Conservation (phyloP, 2,797 vertebrate genomes). For the Sebastes vulpes region DNA sequence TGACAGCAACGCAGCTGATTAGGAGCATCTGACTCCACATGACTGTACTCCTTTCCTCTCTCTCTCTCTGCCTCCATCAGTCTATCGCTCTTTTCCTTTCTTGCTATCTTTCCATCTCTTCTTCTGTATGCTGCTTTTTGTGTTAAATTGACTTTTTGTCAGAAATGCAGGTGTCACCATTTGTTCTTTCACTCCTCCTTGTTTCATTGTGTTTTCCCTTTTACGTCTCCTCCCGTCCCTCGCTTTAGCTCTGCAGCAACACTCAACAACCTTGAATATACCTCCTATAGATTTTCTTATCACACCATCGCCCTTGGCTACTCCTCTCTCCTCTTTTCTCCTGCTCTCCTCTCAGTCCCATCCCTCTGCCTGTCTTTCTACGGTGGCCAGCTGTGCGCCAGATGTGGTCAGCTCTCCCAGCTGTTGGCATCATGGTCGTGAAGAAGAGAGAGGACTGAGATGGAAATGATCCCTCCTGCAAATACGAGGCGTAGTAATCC, state of each 20-base stretch:
- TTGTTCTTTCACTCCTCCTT: background rate
- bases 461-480: conserved; percentile 10
- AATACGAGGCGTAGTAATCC: conserved; percentile 3
- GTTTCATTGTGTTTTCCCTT: background rate
- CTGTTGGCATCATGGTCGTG: conserved; percentile 51
- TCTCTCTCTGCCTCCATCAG: background rate
- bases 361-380: conserved; percentile 9
- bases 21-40: conserved; percentile 71
- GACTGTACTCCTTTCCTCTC: conserved; percentile 43
- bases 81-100: background rate
- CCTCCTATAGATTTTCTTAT: conserved; percentile 15
- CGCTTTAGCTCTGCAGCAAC: background rate
- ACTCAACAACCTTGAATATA: conserved; percentile 6
- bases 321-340: conserved; percentile 10
- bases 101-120: background rate
- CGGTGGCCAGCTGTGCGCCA: conserved; percentile 60
- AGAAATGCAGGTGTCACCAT: background rate
- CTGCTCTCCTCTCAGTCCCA: conserved; percentile 12
- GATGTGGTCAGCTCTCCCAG: conserved; percentile 60
- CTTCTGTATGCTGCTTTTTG: background rate
- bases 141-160: background rate
- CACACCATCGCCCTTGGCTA: background rate
- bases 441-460: conserved; percentile 22
- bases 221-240: background rate
- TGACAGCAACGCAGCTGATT: conserved; percentile 72